Evolutionary conservation across 1,140 invertebrate species (phyloP).

Genomic region (Aphelenchoides besseyi): DNA sequence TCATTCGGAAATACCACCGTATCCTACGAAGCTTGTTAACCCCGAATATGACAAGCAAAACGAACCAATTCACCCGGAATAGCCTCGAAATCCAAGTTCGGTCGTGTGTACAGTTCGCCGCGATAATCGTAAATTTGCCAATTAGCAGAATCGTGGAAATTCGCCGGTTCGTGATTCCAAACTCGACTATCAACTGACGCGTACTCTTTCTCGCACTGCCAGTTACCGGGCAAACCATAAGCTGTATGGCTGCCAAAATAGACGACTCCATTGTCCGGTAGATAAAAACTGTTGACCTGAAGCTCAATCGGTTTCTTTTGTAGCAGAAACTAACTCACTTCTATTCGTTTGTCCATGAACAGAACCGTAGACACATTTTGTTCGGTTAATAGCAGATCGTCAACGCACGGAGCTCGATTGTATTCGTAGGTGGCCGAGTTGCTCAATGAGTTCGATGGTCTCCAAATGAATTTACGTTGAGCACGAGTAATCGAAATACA

Average conservation of each 20-base stretch:
- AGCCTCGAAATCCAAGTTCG: constrained; percentile 10
- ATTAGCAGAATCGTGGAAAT: constrained; percentile 23
- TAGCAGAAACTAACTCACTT: constrained; percentile 3
- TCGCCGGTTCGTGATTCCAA: neutral
- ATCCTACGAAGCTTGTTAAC: constrained; percentile 12
- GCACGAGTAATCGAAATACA: neutral
- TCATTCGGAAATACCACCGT: neutral
- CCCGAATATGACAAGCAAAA: constrained; percentile 21
- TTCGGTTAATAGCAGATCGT: constrained; percentile 15
- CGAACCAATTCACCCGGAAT: constrained; percentile 23
- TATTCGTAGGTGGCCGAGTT: constrained; percentile 16
- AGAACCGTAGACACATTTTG: constrained; percentile 23
- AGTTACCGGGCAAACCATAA: constrained; percentile 15
- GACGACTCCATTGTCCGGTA: constrained; percentile 30
- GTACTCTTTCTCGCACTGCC: constrained; percentile 31
- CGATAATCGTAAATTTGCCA: constrained; percentile 18
- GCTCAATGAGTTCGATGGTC: neutral
- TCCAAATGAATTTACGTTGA: constrained; percentile 22
- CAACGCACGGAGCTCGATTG: constrained; percentile 26
- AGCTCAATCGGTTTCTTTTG: neutral
- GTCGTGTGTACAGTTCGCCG: neutral
- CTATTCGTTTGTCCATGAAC: constrained; percentile 7
- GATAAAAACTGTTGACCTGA: constrained; percentile 19
- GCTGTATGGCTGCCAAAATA: constrained; percentile 24
- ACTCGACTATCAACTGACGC: constrained; percentile 10